These are phyloP conservation scores for Meleagris gallopavo DNA, from an alignment of 2,113 vertebrate species.

Conservation along the genomic window DNA sequence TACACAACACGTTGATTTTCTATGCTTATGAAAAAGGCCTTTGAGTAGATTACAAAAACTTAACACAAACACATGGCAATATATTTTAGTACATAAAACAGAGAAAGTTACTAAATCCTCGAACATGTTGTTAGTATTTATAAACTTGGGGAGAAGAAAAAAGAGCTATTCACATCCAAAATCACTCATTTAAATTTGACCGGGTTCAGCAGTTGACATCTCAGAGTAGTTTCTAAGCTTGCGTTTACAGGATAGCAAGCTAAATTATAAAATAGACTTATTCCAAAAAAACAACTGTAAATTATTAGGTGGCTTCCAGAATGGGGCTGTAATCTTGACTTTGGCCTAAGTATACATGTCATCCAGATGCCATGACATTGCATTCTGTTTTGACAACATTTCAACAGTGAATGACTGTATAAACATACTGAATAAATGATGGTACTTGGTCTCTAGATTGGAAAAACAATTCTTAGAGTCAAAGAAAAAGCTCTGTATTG, in stretches of 20 bases:
- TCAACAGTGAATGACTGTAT: neutral
- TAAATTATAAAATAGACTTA: neutral
- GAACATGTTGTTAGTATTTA: neutral
- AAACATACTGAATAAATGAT: neutral
- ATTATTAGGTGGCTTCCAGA: neutral
- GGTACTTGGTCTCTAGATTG: neutral
- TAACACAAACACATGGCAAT: neutral
- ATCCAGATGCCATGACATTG: neutral
- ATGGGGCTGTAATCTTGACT: neutral
- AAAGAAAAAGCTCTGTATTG: neutral
- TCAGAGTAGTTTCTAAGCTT: neutral
- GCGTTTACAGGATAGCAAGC: neutral
- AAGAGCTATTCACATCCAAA: neutral
- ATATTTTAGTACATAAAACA: neutral
- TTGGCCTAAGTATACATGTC: neutral
- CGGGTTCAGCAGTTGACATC: neutral
- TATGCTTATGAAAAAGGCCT: neutral
- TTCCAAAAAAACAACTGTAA: neutral
- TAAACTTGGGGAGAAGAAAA: neutral
- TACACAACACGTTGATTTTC: neutral
- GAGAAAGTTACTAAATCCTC: neutral
- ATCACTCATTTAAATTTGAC: neutral
- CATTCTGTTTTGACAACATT: neutral
- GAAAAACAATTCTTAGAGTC: neutral
- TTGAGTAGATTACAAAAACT: neutral